A percentile compares a stretch with the other conserved stretches of the same genome.
These are phyloP conservation scores for Trisateles emortualis DNA, from an alignment of 2,888 invertebrate genomes.

Conservation along the genomic window DNA sequence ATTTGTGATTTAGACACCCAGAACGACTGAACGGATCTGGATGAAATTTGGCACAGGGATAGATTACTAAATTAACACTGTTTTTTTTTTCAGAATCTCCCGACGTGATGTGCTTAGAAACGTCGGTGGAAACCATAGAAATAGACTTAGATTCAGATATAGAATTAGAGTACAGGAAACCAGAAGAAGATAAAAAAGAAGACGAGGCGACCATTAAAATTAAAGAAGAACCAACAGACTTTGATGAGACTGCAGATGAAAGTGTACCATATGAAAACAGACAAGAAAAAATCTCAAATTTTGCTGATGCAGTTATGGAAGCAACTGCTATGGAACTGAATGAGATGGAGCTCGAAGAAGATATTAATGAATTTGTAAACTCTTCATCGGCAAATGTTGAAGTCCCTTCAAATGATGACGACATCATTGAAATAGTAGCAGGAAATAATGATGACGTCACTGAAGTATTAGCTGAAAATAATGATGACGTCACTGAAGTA, in stretches of 20 bases:
- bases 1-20: too few species aligned
- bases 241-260: slow-evolving; percentile 17
- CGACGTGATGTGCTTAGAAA: slow-evolving; percentile 67
- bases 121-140: slow-evolving; percentile 69
- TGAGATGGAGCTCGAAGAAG: slow-evolving; percentile 21
- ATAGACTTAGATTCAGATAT: slow-evolving; percentile 60
- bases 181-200: background rate
- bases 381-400: background rate
- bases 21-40: too few species aligned
- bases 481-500: background rate
- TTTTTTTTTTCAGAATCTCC: slow-evolving; percentile 49
- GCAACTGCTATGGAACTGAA: slow-evolving; percentile 27
- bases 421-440: too few species aligned
- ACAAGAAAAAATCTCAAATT: slow-evolving; percentile 22
- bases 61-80: too few species aligned
- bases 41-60: too few species aligned
- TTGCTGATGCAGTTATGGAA: slow-evolving; percentile 20
- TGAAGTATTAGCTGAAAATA: background rate
- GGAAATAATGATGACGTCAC: too few species aligned
- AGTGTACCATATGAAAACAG: slow-evolving; percentile 12
- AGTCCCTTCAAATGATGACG: too few species aligned
- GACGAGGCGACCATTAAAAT: slow-evolving; percentile 13
- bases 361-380: background rate
- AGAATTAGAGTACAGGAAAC: slow-evolving; percentile 27
- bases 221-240: slow-evolving; percentile 44